phyloP scores from a whole-genome alignment of 2,888 invertebrate species.

The Hydriomena furcata region DNA sequence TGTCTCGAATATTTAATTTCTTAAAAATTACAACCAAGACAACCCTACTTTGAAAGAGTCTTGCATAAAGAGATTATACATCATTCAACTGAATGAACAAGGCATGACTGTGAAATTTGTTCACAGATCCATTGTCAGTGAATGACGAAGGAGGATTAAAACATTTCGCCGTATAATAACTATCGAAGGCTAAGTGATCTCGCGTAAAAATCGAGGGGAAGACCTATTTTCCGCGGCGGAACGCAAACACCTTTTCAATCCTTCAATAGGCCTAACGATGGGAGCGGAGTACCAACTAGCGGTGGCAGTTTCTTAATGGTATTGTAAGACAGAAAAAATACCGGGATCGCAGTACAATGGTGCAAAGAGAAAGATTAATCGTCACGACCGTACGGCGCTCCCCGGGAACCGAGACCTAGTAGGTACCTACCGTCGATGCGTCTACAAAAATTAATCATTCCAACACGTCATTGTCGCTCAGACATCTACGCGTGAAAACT shows the following conservation, averaged over 20 bases:
- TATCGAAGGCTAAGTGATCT: conserved; percentile 82
- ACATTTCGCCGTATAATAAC: conserved; percentile 78
- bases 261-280: conserved; percentile 75
- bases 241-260: conserved; percentile 83
- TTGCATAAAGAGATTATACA: conserved; percentile 46
- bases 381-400: conserved; percentile 61
- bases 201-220: conserved; percentile 74
- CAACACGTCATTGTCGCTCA: conserved; percentile 78
- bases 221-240: conserved; percentile 75
- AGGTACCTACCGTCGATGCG: conserved; percentile 54
- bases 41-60: conserved; percentile 42
- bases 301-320: conserved; percentile 80
- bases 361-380: conserved; percentile 81
- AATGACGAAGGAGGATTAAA: conserved; percentile 81
- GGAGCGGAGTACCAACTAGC: conserved; percentile 74
- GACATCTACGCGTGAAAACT: conserved; percentile 68
- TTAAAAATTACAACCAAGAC: conserved; percentile 29
- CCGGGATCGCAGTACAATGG: conserved; percentile 75
- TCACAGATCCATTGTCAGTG: conserved; percentile 67
- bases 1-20: conserved; percentile 40
- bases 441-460: conserved; percentile 80
- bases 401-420: conserved; percentile 46
- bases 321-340: conserved; percentile 81
- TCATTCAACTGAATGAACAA: conserved; percentile 62
- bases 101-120: conserved; percentile 75